Evolutionary conservation across 2,113 vertebrate species (phyloP).

Genomic region (Shinisaurus crocodilurus): DNA sequence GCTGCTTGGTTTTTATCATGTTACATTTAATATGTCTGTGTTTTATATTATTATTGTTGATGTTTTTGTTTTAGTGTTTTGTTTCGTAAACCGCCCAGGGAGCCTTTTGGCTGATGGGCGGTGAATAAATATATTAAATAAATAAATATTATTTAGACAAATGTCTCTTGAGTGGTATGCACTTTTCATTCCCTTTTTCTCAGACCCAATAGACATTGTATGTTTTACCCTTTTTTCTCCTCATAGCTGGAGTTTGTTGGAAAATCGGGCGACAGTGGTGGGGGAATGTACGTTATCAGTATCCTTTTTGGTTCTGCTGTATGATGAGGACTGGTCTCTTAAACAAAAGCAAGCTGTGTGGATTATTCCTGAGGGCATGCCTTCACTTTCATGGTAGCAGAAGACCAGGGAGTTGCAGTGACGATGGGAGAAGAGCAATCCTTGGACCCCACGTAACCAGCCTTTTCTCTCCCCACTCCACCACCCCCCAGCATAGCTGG

Average conservation of each 20-base stretch:
- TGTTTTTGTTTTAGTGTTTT: background rate
- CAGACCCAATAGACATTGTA: rapidly evolving
- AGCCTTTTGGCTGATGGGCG: too few relatives aligned
- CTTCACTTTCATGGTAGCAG: background rate
- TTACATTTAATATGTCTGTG: too few relatives aligned
- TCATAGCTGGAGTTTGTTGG: constrained; percentile 92
- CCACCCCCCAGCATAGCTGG: too few relatives aligned
- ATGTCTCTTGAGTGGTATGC: background rate
- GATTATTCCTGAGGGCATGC: rapidly evolving
- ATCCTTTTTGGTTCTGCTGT: constrained; percentile 80
- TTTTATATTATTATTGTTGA: rapidly evolving
- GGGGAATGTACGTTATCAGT: constrained; percentile 94
- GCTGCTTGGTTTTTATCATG: too few relatives aligned
- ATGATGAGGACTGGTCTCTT: rapidly evolving
- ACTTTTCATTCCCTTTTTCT: too few relatives aligned
- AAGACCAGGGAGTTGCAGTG: too few relatives aligned
- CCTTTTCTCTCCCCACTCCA: background rate
- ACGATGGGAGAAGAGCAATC: background rate
- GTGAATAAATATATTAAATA: too few relatives aligned
- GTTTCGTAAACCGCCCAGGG: too few relatives aligned
- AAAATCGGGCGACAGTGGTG: constrained; percentile 91
- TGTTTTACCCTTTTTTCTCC: background rate
- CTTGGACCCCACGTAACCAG: background rate
- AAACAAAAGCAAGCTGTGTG: too few relatives aligned
- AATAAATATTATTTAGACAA: background rate